Evolutionary conservation across 2,888 invertebrate species (phyloP), one percentile per base, ranked within the genome.

Genomic region (Heteropelma amictum): DNA sequence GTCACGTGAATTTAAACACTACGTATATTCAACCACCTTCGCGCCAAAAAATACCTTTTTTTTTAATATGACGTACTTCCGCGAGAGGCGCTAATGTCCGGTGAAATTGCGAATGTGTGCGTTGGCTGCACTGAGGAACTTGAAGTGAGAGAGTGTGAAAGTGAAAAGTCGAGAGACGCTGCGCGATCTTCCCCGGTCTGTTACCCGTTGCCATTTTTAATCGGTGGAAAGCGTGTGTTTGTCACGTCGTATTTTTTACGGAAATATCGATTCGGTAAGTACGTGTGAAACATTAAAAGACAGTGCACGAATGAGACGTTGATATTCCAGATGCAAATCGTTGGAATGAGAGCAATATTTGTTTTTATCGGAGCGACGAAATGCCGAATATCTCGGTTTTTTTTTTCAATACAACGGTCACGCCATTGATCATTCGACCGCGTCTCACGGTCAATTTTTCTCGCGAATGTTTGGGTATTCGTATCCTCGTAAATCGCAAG

Each of bases 131-230:
- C 42, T 81, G 78, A 5, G 14, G 28, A 56, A 21, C n/a, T n/a
- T n/a, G n/a, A n/a, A n/a, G n/a, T n/a, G n/a, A n/a, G n/a, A n/a
- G n/a, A 23, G 56, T 54, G 51, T 65, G 61, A 33, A 33, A 51
- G 33, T 60, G 42, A 67, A 65, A 76, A 69, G 72, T 69, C 45
- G 79, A 79, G 77, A 63, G 80, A 82, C 82, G 83, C 82, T 76
- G 81, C 78, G 77, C 35, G 38, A 14, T 53, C 26, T 73, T 54
- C 72, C 81, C 82, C 49, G 80, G 80, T 79, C 79, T 82, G 80
- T 81, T 83, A 80, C 81, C 77, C 76, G 81, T 79, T 82, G 83
- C 87, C 86, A 86, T 85, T 85, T 85, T 85, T 82, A n/a, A 83
- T 81, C 68, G 53, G 79, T 79, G 79, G 76, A 60, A 79, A 84